Base-by-base conservation (phyloP, 2,888 invertebrate genomes). In the Adelphocoris suturalis region DNA sequence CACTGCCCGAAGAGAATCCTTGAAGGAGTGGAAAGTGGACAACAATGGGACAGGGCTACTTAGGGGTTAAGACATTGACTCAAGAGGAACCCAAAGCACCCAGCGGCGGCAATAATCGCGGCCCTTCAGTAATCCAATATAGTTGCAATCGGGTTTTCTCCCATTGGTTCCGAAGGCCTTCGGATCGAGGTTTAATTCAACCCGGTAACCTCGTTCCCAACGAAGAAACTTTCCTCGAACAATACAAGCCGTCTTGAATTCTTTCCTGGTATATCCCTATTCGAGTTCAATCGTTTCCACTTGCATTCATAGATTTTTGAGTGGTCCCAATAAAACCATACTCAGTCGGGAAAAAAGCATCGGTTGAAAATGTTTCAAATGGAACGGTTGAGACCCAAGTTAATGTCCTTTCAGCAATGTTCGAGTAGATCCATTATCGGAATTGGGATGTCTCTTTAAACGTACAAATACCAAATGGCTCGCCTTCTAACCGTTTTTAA, bases 41-140 rank as follows among this genome's bases (percentile, higher is more conserved):
- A 23, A 68, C 68, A 68, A 68, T 68, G 19, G 68, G 68, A 23
- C 68, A 13, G 23, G 80, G 37, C 80, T 80, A 80, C 80, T 57
- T 85, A 61, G 28, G 23, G 85, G 57, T 28, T 57, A n/a, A 37
- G 85, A 27, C 85, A 48, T 61, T 85, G 85, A 85, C 85, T 85
- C 85, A 61, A 47, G 57, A 68, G 85, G 61, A 85, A 68, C 28
- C 61, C 85, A 27, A 61, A 85, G 61, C 85, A 55, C 16, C 82
- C 85, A 85, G 85, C 61, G 85, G 61, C 37, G 85, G 85, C 85
- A 85, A 85, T 85, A 85, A 85, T 85, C 85, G 85, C 37, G 57
- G 61, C n/a, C 85, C 57, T 47, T 37, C 85, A 55, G 61, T 85
- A 85, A 85, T 85, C 85, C 61, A 85, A 85, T 85, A 85, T 85